Percentiles rank a stretch among this genome's conserved stretches.
These are phyloP conservation scores for Drosophila picticornis DNA, from an alignment of 2,888 invertebrate species.

Conservation along the genomic window DNA sequence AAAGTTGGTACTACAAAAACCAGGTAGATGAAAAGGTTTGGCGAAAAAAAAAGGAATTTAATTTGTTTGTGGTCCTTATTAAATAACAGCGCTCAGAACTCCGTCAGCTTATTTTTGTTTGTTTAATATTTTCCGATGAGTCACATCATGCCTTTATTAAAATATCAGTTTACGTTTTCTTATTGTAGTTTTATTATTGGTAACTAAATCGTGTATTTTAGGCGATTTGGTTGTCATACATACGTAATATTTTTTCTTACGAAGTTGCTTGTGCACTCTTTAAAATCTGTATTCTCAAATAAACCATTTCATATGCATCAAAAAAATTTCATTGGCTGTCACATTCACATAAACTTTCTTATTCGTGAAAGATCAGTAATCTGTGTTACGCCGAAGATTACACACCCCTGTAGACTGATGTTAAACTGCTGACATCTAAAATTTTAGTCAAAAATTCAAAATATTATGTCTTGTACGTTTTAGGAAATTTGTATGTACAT, in stretches of 20 bases:
- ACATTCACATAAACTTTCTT: background rate
- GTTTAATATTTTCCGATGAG: background rate
- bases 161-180: background rate
- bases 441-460: too few relatives aligned
- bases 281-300: too few relatives aligned
- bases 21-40: too few relatives aligned
- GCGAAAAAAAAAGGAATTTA: too few relatives aligned
- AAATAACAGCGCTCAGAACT: too few relatives aligned
- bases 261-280: background rate
- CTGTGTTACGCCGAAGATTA: background rate
- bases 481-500: too few relatives aligned
- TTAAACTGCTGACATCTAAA: too few relatives aligned
- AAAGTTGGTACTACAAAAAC: too few relatives aligned
- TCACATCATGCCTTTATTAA: too few relatives aligned
- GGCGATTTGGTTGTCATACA: background rate
- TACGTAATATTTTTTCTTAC: background rate
- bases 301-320: background rate
- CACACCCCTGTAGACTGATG: background rate
- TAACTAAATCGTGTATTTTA: background rate
- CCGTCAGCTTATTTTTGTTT: too few relatives aligned
- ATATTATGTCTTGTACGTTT: too few relatives aligned
- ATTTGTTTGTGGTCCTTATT: too few relatives aligned
- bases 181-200: background rate
- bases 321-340: background rate
- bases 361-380: background rate